Conservation (phyloP, 2,888 invertebrate genomes). For the Orthosia gracilis region DNA sequence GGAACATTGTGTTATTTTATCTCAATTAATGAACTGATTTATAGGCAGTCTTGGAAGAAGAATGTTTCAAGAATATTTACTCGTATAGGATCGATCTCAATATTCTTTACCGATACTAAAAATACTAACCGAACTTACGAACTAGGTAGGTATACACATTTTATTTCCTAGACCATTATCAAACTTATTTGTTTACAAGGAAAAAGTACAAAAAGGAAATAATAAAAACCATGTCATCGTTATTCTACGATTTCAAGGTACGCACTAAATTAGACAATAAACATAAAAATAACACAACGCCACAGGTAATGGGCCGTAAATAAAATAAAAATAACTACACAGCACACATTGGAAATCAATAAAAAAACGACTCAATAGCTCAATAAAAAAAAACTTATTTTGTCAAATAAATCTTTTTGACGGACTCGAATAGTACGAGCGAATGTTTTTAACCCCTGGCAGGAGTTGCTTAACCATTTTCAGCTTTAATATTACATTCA, state of each 20-base stretch:
- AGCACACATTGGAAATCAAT: conserved; percentile 69
- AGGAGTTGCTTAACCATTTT: conserved; percentile 18
- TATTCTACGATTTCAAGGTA: conserved; percentile 58
- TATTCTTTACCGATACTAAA: conserved; percentile 6
- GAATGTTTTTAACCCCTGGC: conserved; percentile 65
- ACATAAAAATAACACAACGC: conserved; percentile 66
- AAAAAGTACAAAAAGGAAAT: conserved; percentile 57
- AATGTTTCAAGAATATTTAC: neutral
- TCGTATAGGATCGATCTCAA: neutral
- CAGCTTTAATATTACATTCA: neutral
- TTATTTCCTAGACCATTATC: conserved; percentile 18
- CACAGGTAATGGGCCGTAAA: conserved; percentile 67
- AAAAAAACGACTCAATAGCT: conserved; percentile 68
- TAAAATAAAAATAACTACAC: conserved; percentile 68
- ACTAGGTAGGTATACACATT: neutral
- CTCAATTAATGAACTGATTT: neutral
- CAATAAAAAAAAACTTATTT: conserved; percentile 76
- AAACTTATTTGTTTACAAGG: conserved; percentile 53
- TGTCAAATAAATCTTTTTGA: conserved; percentile 80
- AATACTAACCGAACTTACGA: neutral
- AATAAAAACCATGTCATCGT: conserved; percentile 61
- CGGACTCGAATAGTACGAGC: conserved; percentile 68
- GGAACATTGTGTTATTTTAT: neutral
- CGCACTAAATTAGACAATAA: conserved; percentile 62
- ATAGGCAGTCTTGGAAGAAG: neutral